Percentiles rank a stretch among this genome's conserved stretches.
phyloP scores from a whole-genome alignment of 2,888 invertebrate genomes.

The Erannis defoliaria region DNA sequence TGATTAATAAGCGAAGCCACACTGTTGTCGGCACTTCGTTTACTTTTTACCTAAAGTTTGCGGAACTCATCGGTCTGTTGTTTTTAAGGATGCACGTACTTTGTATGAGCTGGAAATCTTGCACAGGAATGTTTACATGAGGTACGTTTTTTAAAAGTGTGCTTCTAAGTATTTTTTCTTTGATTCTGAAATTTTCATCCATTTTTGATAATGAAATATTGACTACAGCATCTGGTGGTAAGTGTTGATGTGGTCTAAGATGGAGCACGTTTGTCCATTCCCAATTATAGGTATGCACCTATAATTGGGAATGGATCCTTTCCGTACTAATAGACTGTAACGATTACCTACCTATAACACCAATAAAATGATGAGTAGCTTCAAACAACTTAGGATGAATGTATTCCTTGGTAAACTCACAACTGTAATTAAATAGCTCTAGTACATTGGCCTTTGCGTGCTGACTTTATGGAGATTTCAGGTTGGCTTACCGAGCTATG shows the following conservation, averaged over 20 bases:
- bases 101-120: not conserved
- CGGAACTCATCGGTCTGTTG: slow-evolving; percentile 10
- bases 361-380: no score
- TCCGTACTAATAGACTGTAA: no score
- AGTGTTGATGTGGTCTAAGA: no score
- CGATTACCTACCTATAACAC: no score
- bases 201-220: no score
- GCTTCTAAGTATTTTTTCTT: no score
- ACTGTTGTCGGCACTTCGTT: slow-evolving; percentile 21
- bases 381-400: no score
- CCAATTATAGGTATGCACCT: no score
- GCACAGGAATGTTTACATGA: not conserved
- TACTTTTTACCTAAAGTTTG: slow-evolving; percentile 23
- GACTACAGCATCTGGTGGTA: no score
- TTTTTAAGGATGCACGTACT: slow-evolving; percentile 8
- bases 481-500: not conserved
- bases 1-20: slow-evolving; percentile 43
- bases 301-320: no score
- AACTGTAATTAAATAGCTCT: slow-evolving; percentile 3
- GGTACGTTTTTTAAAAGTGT: not conserved
- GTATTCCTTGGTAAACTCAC: not conserved
- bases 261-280: no score
- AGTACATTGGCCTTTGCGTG: slow-evolving; percentile 1
- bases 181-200: no score
- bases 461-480: not conserved